Evolutionary conservation across 2,797 vertebrate species (phyloP), one percentile per base, ranked within the genome.

Genomic region (Alosa sapidissima): DNA sequence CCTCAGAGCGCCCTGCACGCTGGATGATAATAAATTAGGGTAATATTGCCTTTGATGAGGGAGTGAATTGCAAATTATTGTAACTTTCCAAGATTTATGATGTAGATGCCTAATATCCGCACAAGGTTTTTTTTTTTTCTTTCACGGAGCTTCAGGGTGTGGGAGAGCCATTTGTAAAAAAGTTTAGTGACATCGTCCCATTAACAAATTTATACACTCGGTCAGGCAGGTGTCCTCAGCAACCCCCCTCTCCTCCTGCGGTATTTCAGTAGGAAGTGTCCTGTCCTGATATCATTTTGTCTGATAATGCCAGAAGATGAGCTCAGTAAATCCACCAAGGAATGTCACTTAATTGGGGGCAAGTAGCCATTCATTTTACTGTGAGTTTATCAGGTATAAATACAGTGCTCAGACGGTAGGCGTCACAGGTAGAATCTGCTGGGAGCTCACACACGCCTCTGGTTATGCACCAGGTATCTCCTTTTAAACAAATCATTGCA

Each of bases 31-130:
- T 96, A 96, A 96, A 96, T 96, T 96, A 96, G 94, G 93, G 92
- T 96, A 96, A 96, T 96, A 95, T 96, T 95, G 95, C 93, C 94
- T 95, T 95, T 96, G 95, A 96, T 96, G 95, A 96, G 95, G 94
- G 95, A 95, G 94, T 93, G 96, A 96, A 96, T 96, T 95, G 95
- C 95, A 96, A 96, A 96, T 96, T 95, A 96, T 96, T 94, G 95
- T 95, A 96, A 95, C 94, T 95, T 95, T 95, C 92, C 90, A 94
- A 95, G 96, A 96, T 96, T 95, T 96, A 96, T 95, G 95, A 95
- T 94, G 93, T 93, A 94, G 94, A 94, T 93, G 93, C 94, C 92
- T 95, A 93, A 96, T 95, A 95, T 96, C 93, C 91, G 86, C 91
- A 93, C 92, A 84, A 86, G 90, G 28, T 28, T 28, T 28, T 84